These are phyloP conservation scores for Idaea aversata DNA, from an alignment of 2,888 invertebrate species.

Conservation along the genomic window DNA sequence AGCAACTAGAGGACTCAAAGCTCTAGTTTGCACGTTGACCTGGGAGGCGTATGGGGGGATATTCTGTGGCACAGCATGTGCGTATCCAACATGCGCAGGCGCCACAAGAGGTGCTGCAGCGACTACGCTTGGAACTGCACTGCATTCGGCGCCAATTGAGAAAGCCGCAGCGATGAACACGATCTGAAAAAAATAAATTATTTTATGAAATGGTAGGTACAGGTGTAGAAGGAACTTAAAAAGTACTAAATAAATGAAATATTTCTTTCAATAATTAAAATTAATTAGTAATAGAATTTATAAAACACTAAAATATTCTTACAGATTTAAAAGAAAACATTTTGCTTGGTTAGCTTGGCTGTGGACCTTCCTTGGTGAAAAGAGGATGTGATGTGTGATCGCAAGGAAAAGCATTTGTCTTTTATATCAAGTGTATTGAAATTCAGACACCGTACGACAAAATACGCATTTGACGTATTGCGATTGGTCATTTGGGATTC, in stretches of 20 bases:
- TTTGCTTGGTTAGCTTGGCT: conserved; percentile 59
- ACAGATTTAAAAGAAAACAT: conserved; percentile 78
- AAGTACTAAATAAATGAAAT: not conserved
- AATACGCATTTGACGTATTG: conserved; percentile 70
- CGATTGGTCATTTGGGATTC: conserved; percentile 72
- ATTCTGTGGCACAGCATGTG: conserved; percentile 81
- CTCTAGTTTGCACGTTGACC: conserved; percentile 76
- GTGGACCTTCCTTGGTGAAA: conserved; percentile 71
- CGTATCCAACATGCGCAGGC: conserved; percentile 80
- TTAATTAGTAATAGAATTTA: too few species aligned
- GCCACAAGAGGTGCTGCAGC: conserved; percentile 68
- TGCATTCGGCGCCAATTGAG: conserved; percentile 57
- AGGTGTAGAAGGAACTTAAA: not conserved
- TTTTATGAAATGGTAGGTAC: conserved; percentile 4
- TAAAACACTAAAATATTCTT: conserved; percentile 35
- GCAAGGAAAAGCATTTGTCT: conserved; percentile 55
- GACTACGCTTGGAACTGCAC: conserved; percentile 53
- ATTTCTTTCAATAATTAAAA: too few species aligned
- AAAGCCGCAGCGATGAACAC: conserved; percentile 67
- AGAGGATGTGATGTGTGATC: conserved; percentile 68
- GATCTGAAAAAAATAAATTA: conserved; percentile 51
- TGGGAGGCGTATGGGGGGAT: conserved; percentile 82
- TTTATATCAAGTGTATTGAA: conserved; percentile 71
- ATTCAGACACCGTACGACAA: conserved; percentile 67
- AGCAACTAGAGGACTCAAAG: conserved; percentile 61